phyloP scores from a whole-genome alignment of 2,888 invertebrate species.

The Synanthedon andrenaeformis region DNA sequence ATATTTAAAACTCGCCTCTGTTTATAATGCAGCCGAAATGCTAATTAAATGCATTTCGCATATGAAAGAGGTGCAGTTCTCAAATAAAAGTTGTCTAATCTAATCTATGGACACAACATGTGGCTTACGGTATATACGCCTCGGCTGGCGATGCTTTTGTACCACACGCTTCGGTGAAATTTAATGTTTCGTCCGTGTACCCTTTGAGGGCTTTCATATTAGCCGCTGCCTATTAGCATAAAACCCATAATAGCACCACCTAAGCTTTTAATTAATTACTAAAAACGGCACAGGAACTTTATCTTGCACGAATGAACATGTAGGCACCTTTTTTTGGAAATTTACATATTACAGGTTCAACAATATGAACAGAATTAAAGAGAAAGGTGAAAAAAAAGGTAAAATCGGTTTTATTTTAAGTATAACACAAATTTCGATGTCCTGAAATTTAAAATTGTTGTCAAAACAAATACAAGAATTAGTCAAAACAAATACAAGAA shows the following conservation, averaged over 20 bases:
- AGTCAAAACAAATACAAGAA: no score
- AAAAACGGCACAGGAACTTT: slow-evolving; percentile 27
- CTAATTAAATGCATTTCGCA: slow-evolving; percentile 3
- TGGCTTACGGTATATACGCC: slow-evolving; percentile 7
- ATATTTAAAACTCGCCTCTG: no score
- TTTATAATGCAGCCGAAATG: slow-evolving; percentile 4
- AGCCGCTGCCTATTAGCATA: slow-evolving; percentile 58
- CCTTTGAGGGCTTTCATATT: slow-evolving; percentile 58
- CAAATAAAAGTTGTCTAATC: slow-evolving; percentile 26
- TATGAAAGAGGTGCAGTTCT: neutral
- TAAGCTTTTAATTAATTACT: slow-evolving; percentile 65
- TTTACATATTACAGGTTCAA: slow-evolving; percentile 29
- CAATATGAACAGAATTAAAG: neutral
- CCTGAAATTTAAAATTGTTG: no score
- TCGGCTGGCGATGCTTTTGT: slow-evolving; percentile 25
- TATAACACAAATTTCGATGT: no score
- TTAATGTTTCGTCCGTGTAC: slow-evolving; percentile 44
- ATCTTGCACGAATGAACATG: slow-evolving; percentile 25
- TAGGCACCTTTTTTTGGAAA: slow-evolving; percentile 27
- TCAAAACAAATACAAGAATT: no score
- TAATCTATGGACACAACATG: slow-evolving; percentile 27
- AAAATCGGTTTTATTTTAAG: no score
- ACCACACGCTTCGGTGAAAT: slow-evolving; percentile 40
- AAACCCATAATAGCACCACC: slow-evolving; percentile 54
- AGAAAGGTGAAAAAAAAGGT: neutral